Percentiles rank a stretch among this genome's conserved stretches.
These are phyloP conservation scores for Scaptomyza flava DNA, from an alignment of 2,888 invertebrate genomes.

Conservation along the genomic window DNA sequence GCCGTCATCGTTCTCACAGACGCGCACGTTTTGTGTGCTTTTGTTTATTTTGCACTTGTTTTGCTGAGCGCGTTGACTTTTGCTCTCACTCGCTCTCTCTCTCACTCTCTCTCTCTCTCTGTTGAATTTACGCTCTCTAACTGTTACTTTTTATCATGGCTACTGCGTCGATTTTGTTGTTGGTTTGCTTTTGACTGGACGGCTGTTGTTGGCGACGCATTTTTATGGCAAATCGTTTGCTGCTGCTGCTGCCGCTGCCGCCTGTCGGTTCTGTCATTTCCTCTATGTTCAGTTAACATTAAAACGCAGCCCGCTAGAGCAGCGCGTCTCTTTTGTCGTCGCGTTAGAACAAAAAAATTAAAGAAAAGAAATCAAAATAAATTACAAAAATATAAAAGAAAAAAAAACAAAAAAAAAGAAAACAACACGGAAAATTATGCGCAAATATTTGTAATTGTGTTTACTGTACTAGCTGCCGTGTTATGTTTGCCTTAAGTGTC, in stretches of 20 bases:
- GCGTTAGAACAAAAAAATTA: slow-evolving; percentile 39
- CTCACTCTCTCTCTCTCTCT: not conserved
- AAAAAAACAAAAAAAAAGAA: not conserved
- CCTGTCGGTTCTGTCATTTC: slow-evolving; percentile 36
- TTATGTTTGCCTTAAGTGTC: slow-evolving; percentile 30
- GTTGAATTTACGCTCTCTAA: slow-evolving; percentile 6
- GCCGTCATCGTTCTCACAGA: slow-evolving; percentile 12
- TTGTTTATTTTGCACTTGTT: slow-evolving; percentile 69
- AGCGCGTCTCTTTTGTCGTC: slow-evolving; percentile 60
- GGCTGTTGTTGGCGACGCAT: slow-evolving; percentile 47
- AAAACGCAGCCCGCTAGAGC: slow-evolving; percentile 70
- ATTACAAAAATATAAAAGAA: not conserved
- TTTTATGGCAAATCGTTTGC: slow-evolving; percentile 66
- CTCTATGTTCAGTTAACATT: slow-evolving; percentile 73
- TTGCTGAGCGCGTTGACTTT: slow-evolving; percentile 3
- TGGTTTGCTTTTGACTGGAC: slow-evolving; percentile 41
- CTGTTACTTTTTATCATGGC: slow-evolving; percentile 57
- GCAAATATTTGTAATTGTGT: slow-evolving; percentile 57
- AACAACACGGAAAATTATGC: slow-evolving; percentile 37
- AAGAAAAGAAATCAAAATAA: slow-evolving; percentile 19
- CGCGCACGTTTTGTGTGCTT: slow-evolving; percentile 61
- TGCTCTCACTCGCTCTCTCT: slow-evolving; percentile 1
- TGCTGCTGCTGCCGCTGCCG: slow-evolving; percentile 5
- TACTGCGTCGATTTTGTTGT: slow-evolving; percentile 57
- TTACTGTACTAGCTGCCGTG: slow-evolving; percentile 36